A percentile compares a stretch with the other conserved stretches of the same genome.
Conservation (phyloP, 2,888 invertebrate species). For the Ceriagrion tenellum region DNA sequence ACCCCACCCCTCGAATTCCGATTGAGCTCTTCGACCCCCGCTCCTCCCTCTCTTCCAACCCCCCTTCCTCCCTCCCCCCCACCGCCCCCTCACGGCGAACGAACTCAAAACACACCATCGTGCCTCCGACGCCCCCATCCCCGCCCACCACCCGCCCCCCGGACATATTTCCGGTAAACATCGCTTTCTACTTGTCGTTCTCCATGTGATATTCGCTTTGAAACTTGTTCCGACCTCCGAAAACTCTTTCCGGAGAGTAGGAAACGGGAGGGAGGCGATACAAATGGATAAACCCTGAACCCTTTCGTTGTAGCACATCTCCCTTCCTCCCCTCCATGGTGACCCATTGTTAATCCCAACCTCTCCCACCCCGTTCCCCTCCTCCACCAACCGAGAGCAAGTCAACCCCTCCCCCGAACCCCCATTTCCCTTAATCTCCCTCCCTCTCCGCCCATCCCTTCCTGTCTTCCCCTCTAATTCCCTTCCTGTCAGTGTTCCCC, state of each 20-base stretch:
- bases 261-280: not conserved
- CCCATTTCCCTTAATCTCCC: not conserved
- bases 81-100: not conserved
- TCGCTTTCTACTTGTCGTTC: constrained; percentile 28
- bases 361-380: not conserved
- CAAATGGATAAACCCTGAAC: not conserved
- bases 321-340: not conserved
- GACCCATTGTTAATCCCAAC: not conserved
- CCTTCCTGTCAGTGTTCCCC: not conserved
- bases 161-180: not conserved
- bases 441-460: not conserved
- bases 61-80: not conserved
- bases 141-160: not conserved
- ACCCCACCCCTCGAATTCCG: not conserved
- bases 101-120: not conserved
- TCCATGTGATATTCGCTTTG: constrained; percentile 5
- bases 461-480: no score
- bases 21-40: not conserved
- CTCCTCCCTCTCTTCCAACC: no score
- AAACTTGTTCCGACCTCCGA: not conserved
- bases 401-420: not conserved
- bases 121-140: not conserved
- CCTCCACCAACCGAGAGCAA: not conserved
- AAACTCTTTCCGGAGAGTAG: not conserved
- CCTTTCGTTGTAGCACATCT: not conserved